A percentile compares a stretch with the other conserved stretches of the same genome.
These are phyloP conservation scores for Mechanitis messenoides DNA, from an alignment of 2,888 invertebrate genomes.

Conservation along the genomic window DNA sequence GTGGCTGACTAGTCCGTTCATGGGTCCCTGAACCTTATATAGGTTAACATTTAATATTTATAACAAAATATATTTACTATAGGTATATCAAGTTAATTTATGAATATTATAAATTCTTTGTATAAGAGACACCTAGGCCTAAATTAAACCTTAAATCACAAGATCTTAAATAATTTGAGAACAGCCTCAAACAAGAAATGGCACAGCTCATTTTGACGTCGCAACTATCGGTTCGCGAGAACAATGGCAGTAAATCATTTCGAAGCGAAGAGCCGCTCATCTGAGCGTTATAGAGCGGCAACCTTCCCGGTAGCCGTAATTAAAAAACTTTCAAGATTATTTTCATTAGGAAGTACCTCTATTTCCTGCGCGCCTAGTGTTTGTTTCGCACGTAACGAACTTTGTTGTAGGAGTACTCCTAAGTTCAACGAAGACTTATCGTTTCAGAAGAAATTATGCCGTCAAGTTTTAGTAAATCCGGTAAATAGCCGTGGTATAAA, in stretches of 20 bases:
- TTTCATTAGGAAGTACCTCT: slow-evolving; percentile 31
- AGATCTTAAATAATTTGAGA: not conserved
- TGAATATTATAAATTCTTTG: not conserved
- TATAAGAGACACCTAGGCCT: not conserved
- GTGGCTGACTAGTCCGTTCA: slow-evolving; percentile 13
- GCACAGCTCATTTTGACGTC: slow-evolving; percentile 10
- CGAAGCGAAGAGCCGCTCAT: slow-evolving; percentile 20
- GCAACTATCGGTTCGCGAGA: slow-evolving; percentile 18
- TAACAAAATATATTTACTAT: too few relatives aligned
- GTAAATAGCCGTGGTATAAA: not conserved
- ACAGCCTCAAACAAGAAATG: slow-evolving; percentile 8
- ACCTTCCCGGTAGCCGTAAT: slow-evolving; percentile 30
- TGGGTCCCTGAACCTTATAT: slow-evolving; percentile 10
- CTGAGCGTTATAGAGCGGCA: slow-evolving; percentile 13
- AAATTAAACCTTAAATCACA: too few relatives aligned
- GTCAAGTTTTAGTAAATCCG: slow-evolving; percentile 16
- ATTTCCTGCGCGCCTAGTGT: slow-evolving; percentile 29
- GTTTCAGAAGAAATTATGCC: slow-evolving; percentile 24
- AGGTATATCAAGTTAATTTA: not conserved
- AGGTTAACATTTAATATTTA: not conserved
- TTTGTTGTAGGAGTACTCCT: slow-evolving; percentile 19
- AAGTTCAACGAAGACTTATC: slow-evolving; percentile 23
- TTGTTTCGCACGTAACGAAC: slow-evolving; percentile 33
- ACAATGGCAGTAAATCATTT: slow-evolving; percentile 27
- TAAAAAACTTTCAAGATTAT: slow-evolving; percentile 38